phyloP scores from a whole-genome alignment of 2,888 invertebrate species.

The Hetaerina titia region DNA sequence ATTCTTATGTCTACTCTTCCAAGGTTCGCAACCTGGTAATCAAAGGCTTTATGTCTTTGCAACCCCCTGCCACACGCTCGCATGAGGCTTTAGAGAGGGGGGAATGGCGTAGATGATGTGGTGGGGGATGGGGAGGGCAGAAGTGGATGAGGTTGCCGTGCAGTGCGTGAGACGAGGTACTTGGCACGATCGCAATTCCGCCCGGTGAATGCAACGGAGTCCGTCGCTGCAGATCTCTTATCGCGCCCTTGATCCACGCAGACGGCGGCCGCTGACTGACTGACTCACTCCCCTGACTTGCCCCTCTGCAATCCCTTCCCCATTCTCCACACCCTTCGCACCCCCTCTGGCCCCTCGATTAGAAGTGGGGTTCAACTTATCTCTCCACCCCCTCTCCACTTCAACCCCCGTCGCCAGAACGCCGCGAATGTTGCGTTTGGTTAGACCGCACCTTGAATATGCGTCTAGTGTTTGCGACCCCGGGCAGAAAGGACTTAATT shows the following conservation, averaged over 20 bases:
- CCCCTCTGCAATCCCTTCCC: neutral
- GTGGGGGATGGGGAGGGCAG: no score
- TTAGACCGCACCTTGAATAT: no score
- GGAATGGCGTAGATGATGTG: no score
- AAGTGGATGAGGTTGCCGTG: neutral
- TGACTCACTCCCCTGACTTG: neutral
- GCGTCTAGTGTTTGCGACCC: no score
- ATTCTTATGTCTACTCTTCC: no score
- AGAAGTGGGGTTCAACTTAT: neutral
- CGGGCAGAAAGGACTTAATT: no score
- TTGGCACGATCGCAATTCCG: constrained; percentile 44
- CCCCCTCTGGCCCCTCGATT: neutral
- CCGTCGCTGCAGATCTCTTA: constrained; percentile 50
- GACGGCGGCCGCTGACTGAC: neutral
- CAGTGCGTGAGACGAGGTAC: constrained; percentile 47
- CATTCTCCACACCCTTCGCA: neutral
- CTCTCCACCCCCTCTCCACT: neutral
- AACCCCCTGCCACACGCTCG: no score
- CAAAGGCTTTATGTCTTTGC: no score
- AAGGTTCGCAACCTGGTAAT: no score
- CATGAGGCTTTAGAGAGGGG: no score
- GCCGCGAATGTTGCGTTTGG: neutral
- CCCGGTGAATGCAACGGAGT: constrained; percentile 25
- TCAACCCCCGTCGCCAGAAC: neutral
- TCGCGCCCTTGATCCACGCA: constrained; percentile 17